Base-by-base conservation (phyloP, 1,140 invertebrate species). In the Drosophila tristis region DNA sequence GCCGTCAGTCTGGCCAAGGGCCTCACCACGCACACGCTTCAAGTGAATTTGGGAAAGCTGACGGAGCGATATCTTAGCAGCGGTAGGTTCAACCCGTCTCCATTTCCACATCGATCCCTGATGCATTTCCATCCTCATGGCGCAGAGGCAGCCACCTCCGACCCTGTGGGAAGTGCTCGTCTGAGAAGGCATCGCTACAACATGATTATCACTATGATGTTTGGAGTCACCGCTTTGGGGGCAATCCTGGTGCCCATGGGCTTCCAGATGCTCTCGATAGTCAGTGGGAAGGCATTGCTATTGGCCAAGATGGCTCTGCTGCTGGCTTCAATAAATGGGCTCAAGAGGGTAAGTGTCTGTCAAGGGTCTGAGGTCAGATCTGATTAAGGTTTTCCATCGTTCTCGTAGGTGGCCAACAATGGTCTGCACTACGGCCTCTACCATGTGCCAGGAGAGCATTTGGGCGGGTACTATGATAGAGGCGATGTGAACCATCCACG, bases 301-400 rank as follows among this genome's bases (percentile, higher is more conserved):
- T 85, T 96, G 44, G 95, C 96, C 1, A 96, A 96, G 92, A 94
- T 96, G 93, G 96, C 96, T 0, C 90, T 96, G 2, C 93, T 96
- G n/a, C 84, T 96, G 1, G 95, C 95, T 8, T 95, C 95, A 1
- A 96, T 96, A 62, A 95, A 96, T 80, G 96, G 96, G 4, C 87
- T 96, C 5, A 96, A 96, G 74, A 94, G 95, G 92, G 94, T 94
- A 43, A 89, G 70, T 60, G 44, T 53, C 2, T 0, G 23, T 23
- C n/a, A 20, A 0, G 6, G n/a, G 8, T 20, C 16, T 13, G 44
- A 26, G 6, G 9, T 13, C 4, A 4, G 13, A 56, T 25, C 20
- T 25, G n/a, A 23, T 2, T 0, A 0, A 4, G 2, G 4, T 2
- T 26, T 5, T 26, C 25, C 25, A 1, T 39, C 5, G 4, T 4